Conservation (phyloP, 2,113 vertebrate genomes). For the Hydrolagus affinis region DNA sequence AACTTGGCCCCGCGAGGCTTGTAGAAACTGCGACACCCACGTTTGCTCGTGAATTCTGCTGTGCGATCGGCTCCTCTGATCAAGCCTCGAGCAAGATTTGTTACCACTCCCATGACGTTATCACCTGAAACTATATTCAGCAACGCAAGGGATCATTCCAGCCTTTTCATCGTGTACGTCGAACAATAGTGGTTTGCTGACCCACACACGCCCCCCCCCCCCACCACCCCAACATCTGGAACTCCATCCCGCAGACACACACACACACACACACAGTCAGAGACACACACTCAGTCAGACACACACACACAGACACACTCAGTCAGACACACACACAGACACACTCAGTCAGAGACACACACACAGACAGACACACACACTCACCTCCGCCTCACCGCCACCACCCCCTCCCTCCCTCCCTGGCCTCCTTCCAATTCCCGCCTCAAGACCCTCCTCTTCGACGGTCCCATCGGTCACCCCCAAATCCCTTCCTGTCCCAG, state of each 20-base stretch:
- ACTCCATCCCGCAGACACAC: too few relatives aligned
- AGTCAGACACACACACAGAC: too few relatives aligned
- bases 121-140: neutral
- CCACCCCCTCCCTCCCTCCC: rapidly evolving
- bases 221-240: too few relatives aligned
- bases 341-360: too few relatives aligned
- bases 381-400: neutral
- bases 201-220: too few relatives aligned
- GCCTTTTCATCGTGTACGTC: too few relatives aligned
- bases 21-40: slow-evolving; percentile 66
- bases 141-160: neutral
- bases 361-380: neutral
- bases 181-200: too few relatives aligned
- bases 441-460: too few relatives aligned
- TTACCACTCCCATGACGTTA: slow-evolving; percentile 72
- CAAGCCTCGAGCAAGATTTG: slow-evolving; percentile 60
- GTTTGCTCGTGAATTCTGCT: slow-evolving; percentile 83
- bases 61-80: slow-evolving; percentile 75
- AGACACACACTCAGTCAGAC: too few relatives aligned
- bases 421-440: too few relatives aligned
- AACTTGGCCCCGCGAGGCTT: slow-evolving; percentile 65
- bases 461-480: slow-evolving; percentile 22
- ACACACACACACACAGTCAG: too few relatives aligned
- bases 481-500: neutral
- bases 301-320: too few relatives aligned